phyloP scores from a whole-genome alignment of 2,888 invertebrate species.

The Latheticus oryzae region DNA sequence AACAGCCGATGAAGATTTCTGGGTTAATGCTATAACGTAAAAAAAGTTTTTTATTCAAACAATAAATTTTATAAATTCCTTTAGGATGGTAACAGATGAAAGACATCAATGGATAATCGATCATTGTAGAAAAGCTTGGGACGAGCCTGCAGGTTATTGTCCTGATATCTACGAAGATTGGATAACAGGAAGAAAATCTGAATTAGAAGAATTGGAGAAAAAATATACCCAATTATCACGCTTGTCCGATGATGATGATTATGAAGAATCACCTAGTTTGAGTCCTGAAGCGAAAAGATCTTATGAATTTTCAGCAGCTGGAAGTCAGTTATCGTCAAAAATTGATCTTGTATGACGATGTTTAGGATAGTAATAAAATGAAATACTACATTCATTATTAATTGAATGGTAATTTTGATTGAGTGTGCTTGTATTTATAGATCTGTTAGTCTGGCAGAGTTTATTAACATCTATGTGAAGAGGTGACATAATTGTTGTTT shows the following conservation, averaged over 20 bases:
- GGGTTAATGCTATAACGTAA: constrained; percentile 36
- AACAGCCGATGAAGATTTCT: constrained; percentile 36
- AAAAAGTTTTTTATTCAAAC: constrained; percentile 35
- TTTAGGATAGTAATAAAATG: too few species aligned
- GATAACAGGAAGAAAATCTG: constrained; percentile 55
- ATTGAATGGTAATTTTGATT: too few species aligned
- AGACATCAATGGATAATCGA: constrained; percentile 74
- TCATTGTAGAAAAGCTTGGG: constrained; percentile 73
- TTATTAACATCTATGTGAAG: too few species aligned
- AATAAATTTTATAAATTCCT: too few species aligned
- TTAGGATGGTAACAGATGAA: constrained; percentile 66
- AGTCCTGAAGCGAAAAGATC: not conserved
- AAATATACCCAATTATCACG: constrained; percentile 7
- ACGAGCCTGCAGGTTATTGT: constrained; percentile 69
- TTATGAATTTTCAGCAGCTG: constrained; percentile 6
- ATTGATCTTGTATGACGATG: too few species aligned
- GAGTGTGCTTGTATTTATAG: too few species aligned
- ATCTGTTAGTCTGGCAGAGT: too few species aligned
- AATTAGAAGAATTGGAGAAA: constrained; percentile 27
- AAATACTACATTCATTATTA: too few species aligned
- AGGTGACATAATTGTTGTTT: too few species aligned
- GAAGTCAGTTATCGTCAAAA: too few species aligned
- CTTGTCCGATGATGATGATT: too few species aligned
- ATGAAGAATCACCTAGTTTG: too few species aligned
- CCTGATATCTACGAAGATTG: constrained; percentile 69